These are phyloP conservation scores for Nomada fucata DNA, from an alignment of 2,888 invertebrate genomes.

Conservation along the genomic window DNA sequence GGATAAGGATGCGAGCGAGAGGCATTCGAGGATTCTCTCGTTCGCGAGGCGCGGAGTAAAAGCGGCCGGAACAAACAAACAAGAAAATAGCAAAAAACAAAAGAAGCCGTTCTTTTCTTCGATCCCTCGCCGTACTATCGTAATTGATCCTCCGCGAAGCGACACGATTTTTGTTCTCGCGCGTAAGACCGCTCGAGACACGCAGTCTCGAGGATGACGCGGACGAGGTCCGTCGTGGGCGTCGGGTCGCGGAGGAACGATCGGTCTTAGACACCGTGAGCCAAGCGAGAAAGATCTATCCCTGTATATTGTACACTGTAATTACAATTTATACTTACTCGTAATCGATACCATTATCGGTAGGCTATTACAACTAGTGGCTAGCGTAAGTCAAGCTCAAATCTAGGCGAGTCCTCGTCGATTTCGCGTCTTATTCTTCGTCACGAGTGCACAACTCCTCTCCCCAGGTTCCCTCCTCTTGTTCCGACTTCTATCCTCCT, in stretches of 20 bases:
- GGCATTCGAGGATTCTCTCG: not conserved
- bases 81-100: not conserved
- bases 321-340: slow-evolving; percentile 82
- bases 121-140: not conserved
- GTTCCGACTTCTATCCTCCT: slow-evolving; percentile 26
- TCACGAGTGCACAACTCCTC: slow-evolving; percentile 73
- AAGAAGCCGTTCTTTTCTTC: not conserved
- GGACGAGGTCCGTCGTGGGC: not conserved
- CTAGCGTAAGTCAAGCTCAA: slow-evolving; percentile 82
- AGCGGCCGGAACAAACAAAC: no score
- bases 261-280: not conserved
- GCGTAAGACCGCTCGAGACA: not conserved
- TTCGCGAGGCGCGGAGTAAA: not conserved
- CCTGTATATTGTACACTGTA: slow-evolving; percentile 82
- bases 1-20: no score
- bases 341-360: slow-evolving; percentile 80
- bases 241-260: slow-evolving; percentile 14
- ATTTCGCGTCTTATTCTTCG: slow-evolving; percentile 67
- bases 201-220: slow-evolving; percentile 10
- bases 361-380: slow-evolving; percentile 80
- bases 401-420: slow-evolving; percentile 71
- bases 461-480: slow-evolving; percentile 31
- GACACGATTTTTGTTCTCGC: slow-evolving; percentile 12
- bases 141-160: slow-evolving; percentile 21
- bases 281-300: slow-evolving; percentile 52